A percentile compares a stretch with the other conserved stretches of the same genome.
Conservation (phyloP, 1,140 invertebrate species). For the Plectus sambesii region DNA sequence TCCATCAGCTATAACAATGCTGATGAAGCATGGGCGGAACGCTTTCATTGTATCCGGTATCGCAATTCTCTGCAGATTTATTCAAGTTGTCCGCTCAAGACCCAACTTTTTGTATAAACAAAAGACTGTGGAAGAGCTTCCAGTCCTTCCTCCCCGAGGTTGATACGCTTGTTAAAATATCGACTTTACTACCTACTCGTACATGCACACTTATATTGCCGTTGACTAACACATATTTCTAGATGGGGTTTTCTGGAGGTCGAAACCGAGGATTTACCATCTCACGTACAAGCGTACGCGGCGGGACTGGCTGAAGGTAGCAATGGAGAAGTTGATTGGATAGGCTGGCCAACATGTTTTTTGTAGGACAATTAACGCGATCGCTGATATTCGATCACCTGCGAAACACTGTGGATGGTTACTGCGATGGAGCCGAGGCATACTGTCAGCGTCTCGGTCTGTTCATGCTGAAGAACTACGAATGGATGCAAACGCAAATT, state of each 20-base stretch:
- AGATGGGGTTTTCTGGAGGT: slow-evolving; percentile 68
- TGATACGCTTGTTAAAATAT: too few relatives aligned
- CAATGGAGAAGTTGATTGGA: slow-evolving; percentile 23
- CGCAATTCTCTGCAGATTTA: too few relatives aligned
- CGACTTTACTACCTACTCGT: neutral
- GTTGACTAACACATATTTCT: too few relatives aligned
- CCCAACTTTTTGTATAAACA: too few relatives aligned
- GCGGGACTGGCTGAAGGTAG: slow-evolving; percentile 74
- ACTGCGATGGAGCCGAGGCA: slow-evolving; percentile 57
- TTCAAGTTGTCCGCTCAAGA: too few relatives aligned
- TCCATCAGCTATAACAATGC: too few relatives aligned
- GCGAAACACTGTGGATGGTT: slow-evolving; percentile 60
- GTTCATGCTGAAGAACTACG: slow-evolving; percentile 57
- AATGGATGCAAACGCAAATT: slow-evolving; percentile 55
- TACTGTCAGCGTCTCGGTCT: slow-evolving; percentile 60
- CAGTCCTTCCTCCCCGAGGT: too few relatives aligned
- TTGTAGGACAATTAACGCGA: slow-evolving; percentile 57
- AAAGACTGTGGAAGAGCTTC: too few relatives aligned
- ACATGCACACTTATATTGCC: too few relatives aligned
- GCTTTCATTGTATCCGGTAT: too few relatives aligned
- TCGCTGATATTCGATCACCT: slow-evolving; percentile 68
- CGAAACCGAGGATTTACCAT: slow-evolving; percentile 56
- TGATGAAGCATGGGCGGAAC: too few relatives aligned
- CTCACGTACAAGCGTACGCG: slow-evolving; percentile 66
- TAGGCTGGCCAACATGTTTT: neutral